Evolutionary conservation across 2,797 vertebrate species (phyloP).

Genomic region (Neosilurus mollespiculum): DNA sequence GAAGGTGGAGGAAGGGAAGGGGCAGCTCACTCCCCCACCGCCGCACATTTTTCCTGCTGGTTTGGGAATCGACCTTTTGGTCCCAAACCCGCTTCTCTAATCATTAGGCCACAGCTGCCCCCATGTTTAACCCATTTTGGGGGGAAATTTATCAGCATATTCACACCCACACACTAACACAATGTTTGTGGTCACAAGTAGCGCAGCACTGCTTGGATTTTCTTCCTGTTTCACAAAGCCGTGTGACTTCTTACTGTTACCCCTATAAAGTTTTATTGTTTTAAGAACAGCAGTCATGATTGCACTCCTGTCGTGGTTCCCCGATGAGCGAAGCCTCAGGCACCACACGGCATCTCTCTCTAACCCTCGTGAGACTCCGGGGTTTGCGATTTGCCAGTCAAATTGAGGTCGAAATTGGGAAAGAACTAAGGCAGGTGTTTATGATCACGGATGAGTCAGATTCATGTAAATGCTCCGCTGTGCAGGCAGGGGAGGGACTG

Average conservation of each 20-base stretch:
- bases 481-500: neutral
- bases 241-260: neutral
- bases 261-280: neutral
- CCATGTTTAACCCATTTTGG: neutral
- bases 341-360: slow-evolving; percentile 8
- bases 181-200: neutral
- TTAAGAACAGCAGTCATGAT: neutral
- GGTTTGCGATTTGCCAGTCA: slow-evolving; percentile 44
- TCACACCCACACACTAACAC: neutral
- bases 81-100: no score
- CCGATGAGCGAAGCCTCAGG: neutral
- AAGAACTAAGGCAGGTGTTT: slow-evolving; percentile 55
- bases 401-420: slow-evolving; percentile 52
- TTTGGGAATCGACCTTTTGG: no score
- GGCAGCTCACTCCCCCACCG: no score
- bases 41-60: no score
- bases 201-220: neutral
- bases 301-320: neutral
- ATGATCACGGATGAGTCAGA: slow-evolving; percentile 56
- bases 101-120: no score
- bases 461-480: slow-evolving; percentile 42
- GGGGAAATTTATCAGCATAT: neutral
- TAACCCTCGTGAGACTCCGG: neutral
- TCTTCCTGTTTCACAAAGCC: slow-evolving; percentile 24
- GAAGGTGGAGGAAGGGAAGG: no score